Evolutionary conservation across 92 coral and sea anemone species (phyloP), one percentile per base, ranked within the genome.

Genomic region (Zoanthus sociatus): DNA sequence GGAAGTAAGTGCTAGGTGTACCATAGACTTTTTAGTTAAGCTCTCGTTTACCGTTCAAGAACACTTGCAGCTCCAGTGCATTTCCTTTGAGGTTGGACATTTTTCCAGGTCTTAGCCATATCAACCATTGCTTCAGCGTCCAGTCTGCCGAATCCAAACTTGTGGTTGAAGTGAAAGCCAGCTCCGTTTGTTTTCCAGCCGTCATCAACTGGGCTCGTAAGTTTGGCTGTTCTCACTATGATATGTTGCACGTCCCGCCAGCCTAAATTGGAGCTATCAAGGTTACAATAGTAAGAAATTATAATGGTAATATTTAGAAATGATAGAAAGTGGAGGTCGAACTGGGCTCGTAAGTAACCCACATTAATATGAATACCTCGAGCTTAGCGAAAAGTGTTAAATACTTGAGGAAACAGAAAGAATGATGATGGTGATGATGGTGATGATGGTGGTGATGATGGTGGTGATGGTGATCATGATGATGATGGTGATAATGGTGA

Each of bases 201-300:
- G 68, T 97, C 99, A 77, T 97, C 99, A n/a, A 97, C 99, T 30
- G 99, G 99, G 68, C 99, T 97, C 31, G 99, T 97, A 55, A 97
- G 87, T 85, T 97, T 94, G 12, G 98, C 97, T 32, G 98, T 97
- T 18, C 93, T 86, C 1, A 97, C 99, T 14, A 97, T 85, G 69
- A 97, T 92, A 72, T 97, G 98, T 47, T 97, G 99, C 3, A 95
- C 92, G 30, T 97, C 99, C n/a, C 99, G 90, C 99, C 99, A 97
- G 5, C 94, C 94, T 5, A 97, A 87, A 61, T 83, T 78, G 26
- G 90, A 82, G 89, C 99, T 97, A 70, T 10, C 32, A 58, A 75
- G 54, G 18, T 16, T 12, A 66, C 13, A 72, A 50, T 11, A 50
- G 12, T 50, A 50, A 50, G 2, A 37, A 37, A 37, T 37, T 37